Percentiles rank a stretch among this genome's conserved stretches.
phyloP scores from a whole-genome alignment of 2,888 invertebrate species.

The Gymnocheta viridis region DNA sequence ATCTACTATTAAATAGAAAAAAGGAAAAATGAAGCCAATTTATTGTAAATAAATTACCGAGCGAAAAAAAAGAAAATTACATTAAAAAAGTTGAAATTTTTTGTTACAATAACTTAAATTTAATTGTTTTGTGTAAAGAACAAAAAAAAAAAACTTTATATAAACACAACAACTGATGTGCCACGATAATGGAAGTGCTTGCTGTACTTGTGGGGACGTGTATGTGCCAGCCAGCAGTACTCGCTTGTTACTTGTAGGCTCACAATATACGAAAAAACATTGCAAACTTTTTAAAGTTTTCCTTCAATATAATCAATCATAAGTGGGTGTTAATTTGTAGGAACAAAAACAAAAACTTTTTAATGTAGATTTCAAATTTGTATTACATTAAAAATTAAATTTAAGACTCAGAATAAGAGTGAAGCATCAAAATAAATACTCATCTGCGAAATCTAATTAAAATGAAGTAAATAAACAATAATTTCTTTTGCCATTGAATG shows the following conservation, averaged over 20 bases:
- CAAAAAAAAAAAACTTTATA: conserved; percentile 3
- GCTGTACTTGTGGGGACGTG: background rate
- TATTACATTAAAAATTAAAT: background rate
- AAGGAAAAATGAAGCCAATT: conserved; percentile 33
- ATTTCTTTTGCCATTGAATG: too few relatives aligned
- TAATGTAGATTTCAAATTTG: conserved; percentile 4
- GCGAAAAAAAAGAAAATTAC: background rate
- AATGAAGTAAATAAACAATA: background rate
- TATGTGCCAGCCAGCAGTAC: background rate
- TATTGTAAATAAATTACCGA: conserved; percentile 19
- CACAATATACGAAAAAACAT: background rate
- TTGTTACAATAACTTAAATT: conserved; percentile 13
- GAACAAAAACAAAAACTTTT: conserved; percentile 22
- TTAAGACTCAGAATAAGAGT: background rate
- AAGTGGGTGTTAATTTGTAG: conserved; percentile 34
- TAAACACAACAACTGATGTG: conserved; percentile 1
- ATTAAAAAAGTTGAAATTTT: background rate
- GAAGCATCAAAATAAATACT: background rate
- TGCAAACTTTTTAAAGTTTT: conserved; percentile 23
- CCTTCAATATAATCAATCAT: background rate
- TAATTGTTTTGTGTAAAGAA: conserved; percentile 42
- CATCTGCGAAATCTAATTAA: background rate
- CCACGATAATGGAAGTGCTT: background rate
- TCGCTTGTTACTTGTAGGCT: background rate
- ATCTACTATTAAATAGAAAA: background rate